A percentile compares a stretch with the other conserved stretches of the same genome.
phyloP scores from a whole-genome alignment of 2,888 invertebrate genomes.

The Cosmorhoe ocellata region DNA sequence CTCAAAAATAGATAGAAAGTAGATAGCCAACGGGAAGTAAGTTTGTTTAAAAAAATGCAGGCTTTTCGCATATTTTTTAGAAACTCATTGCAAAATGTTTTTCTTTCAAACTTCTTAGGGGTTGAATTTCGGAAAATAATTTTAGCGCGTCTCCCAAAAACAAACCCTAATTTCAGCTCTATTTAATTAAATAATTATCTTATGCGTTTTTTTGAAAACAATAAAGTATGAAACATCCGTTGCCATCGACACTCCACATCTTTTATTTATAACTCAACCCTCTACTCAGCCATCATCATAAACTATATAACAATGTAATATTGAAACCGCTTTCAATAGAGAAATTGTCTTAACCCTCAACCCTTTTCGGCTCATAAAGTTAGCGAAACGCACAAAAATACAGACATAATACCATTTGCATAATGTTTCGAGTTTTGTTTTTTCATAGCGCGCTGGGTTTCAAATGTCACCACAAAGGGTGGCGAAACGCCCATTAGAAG shows the following conservation, averaged over 20 bases:
- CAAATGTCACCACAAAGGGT: constrained; percentile 79
- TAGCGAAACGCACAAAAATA: constrained; percentile 78
- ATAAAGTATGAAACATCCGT: constrained; percentile 1
- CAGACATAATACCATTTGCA: constrained; percentile 81
- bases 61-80: no score
- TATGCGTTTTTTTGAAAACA: neutral
- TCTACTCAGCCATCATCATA: constrained; percentile 32
- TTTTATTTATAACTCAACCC: constrained; percentile 20
- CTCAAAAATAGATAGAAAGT: no score
- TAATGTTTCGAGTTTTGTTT: constrained; percentile 79
- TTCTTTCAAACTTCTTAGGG: no score
- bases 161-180: no score
- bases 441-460: constrained; percentile 76
- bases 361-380: constrained; percentile 80
- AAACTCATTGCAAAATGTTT: no score
- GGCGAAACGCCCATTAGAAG: constrained; percentile 74
- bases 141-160: no score
- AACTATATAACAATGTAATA: constrained; percentile 61
- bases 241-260: constrained; percentile 5
- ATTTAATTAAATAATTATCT: no score
- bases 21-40: no score
- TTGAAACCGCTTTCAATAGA: constrained; percentile 60
- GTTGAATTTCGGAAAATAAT: no score
- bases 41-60: no score
- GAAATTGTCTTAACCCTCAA: constrained; percentile 75